phyloP scores from a whole-genome alignment of 2,113 vertebrate genomes.

The Catharus minimus region DNA sequence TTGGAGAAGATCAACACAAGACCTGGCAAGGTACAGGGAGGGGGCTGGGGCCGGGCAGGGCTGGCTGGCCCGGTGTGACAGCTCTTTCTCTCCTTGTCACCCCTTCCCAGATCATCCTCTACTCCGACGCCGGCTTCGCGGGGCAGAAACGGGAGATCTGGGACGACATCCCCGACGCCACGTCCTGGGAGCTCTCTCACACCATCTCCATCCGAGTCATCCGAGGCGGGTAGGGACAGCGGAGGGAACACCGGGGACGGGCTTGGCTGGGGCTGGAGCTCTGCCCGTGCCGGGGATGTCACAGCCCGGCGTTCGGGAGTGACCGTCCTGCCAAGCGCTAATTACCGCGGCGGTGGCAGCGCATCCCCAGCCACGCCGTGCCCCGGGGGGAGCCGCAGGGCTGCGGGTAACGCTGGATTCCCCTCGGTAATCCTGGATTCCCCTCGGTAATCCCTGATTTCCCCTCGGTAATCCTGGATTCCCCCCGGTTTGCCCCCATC shows the following conservation, averaged over 20 bases:
- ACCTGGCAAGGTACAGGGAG: slow-evolving; percentile 87
- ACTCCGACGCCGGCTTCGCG: slow-evolving; percentile 77
- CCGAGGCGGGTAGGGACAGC: slow-evolving; percentile 85
- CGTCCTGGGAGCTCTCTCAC: slow-evolving; percentile 80
- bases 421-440: too few relatives aligned
- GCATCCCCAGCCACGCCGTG: background rate
- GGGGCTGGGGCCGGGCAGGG: background rate
- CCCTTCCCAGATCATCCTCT: slow-evolving; percentile 83
- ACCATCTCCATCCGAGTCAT: slow-evolving; percentile 87
- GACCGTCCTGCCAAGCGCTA: accelerated
- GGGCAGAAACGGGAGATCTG: slow-evolving; percentile 84
- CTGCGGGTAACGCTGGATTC: background rate
- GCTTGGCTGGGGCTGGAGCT: accelerated
- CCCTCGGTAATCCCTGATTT: too few relatives aligned
- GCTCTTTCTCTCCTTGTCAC: background rate
- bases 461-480: too few relatives aligned
- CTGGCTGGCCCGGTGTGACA: background rate
- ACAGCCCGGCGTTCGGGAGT: background rate
- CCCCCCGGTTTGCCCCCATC: background rate
- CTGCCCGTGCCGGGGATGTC: background rate
- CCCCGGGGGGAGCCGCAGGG: background rate
- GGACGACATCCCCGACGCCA: slow-evolving; percentile 79
- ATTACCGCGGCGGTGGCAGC: background rate
- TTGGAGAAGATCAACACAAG: slow-evolving; percentile 86
- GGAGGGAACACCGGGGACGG: background rate